Evolutionary conservation across 2,888 invertebrate species (phyloP).

Genomic region (Drosophila quinaria): DNA sequence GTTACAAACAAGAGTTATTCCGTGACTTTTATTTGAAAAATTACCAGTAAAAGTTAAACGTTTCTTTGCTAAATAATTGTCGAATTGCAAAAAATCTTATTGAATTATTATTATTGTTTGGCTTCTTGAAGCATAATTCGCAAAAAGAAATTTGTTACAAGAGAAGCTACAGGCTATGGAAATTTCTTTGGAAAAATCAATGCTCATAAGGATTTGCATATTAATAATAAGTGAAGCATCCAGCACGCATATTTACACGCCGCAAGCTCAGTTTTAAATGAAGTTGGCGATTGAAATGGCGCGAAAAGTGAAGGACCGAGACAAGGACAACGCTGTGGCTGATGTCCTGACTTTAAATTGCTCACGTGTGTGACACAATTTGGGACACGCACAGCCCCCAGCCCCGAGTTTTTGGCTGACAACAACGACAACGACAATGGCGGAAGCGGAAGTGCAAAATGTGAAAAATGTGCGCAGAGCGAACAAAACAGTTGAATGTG

Average conservation of each 20-base stretch:
- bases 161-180: background rate
- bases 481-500: conserved; percentile 51
- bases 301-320: conserved; percentile 34
- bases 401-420: conserved; percentile 2
- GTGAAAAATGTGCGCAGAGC: conserved; percentile 67
- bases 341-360: conserved; percentile 71
- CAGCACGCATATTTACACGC: conserved; percentile 59
- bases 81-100: background rate
- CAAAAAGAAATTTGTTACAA: background rate
- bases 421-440: conserved; percentile 42
- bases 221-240: conserved; percentile 65
- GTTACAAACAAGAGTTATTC: too few species aligned
- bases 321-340: conserved; percentile 22
- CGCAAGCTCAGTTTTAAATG: conserved; percentile 63
- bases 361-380: conserved; percentile 82
- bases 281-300: conserved; percentile 79
- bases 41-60: too few species aligned
- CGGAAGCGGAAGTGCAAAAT: conserved; percentile 74
- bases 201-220: conserved; percentile 61
- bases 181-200: conserved; percentile 53
- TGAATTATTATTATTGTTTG: conserved; percentile 7
- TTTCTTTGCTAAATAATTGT: too few species aligned
- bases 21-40: too few species aligned
- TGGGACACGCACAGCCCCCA: conserved; percentile 13
- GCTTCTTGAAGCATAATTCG: background rate